Conservation (phyloP, 2,113 vertebrate genomes). For the Corapipo altera region DNA sequence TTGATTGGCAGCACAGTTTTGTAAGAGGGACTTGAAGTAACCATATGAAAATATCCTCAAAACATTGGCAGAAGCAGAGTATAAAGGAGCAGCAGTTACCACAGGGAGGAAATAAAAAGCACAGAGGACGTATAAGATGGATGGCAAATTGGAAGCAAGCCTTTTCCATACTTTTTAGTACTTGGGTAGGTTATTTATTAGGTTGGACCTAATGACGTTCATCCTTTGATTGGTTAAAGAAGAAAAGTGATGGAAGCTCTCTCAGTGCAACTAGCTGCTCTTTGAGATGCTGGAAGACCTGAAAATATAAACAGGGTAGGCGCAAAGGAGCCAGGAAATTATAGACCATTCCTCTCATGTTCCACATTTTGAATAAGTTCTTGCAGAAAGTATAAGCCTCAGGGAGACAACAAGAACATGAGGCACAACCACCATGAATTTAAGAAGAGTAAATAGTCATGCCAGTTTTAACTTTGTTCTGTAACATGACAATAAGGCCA, state of each 20-base stretch:
- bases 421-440: background rate
- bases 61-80: background rate
- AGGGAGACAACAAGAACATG: background rate
- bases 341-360: background rate
- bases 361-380: background rate
- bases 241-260: background rate
- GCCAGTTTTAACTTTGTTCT: background rate
- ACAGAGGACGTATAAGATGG: rapidly evolving
- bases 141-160: background rate
- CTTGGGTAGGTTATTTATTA: background rate
- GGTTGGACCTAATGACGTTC: background rate
- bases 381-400: background rate
- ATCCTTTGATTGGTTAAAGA: background rate
- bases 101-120: background rate
- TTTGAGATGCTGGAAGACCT: background rate
- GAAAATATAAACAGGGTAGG: background rate
- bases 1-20: background rate
- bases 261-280: background rate
- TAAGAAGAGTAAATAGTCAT: background rate
- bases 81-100: background rate
- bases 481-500: background rate
- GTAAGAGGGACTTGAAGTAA: background rate
- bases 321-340: background rate
- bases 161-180: background rate
- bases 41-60: background rate